phyloP scores from a whole-genome alignment of 1,140 invertebrate species.

The Drosophila pruinosa region DNA sequence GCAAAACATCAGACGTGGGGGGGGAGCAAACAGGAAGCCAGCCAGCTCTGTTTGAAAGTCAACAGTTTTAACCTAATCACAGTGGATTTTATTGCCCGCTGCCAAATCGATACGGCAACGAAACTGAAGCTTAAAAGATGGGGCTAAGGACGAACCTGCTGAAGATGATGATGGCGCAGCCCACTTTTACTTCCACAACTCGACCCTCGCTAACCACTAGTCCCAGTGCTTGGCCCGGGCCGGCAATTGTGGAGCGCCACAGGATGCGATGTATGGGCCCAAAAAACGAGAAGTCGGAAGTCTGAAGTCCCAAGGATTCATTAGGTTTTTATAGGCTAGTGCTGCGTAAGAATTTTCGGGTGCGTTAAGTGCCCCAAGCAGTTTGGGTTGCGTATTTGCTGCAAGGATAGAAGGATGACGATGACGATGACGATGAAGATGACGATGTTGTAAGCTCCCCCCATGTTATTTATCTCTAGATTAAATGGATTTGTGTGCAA shows the following conservation, averaged over 20 bases:
- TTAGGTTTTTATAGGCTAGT: conserved; percentile 57
- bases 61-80: conserved; percentile 80
- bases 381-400: background rate
- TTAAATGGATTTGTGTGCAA: conserved; percentile 81
- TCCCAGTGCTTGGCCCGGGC: background rate
- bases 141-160: background rate
- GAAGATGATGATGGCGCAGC: conserved; percentile 5
- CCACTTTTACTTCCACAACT: background rate
- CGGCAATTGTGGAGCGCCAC: conserved; percentile 30
- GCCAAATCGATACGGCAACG: conserved; percentile 65
- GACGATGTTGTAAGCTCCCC: conserved; percentile 30
- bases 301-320: conserved; percentile 54
- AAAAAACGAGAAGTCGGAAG: conserved; percentile 10
- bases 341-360: conserved; percentile 76
- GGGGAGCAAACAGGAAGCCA: conserved; percentile 48
- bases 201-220: background rate
- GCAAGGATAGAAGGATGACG: background rate
- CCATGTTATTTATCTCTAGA: conserved; percentile 80
- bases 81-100: conserved; percentile 74
- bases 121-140: background rate
- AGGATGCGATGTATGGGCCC: conserved; percentile 12
- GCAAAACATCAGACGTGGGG: conserved; percentile 1
- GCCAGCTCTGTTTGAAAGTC: conserved; percentile 71
- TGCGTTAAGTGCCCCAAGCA: conserved; percentile 68
- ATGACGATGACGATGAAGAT: background rate